Evolutionary conservation across 2,888 invertebrate species (phyloP).

Genomic region (Campaea margaritaria): DNA sequence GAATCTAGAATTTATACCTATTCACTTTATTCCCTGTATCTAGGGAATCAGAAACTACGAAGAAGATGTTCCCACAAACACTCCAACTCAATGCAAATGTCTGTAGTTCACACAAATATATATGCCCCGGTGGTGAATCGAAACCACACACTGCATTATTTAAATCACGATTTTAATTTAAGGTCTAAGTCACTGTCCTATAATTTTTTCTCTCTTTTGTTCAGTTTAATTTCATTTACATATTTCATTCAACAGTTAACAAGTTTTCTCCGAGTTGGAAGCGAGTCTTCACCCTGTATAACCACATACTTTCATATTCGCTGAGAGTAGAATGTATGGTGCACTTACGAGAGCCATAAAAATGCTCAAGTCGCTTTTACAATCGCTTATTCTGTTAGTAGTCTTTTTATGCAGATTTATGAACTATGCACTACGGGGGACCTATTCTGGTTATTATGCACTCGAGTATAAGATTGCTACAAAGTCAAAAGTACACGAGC

Average conservation of each 20-base stretch:
- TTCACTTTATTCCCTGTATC: too few relatives aligned
- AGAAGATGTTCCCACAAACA: too few relatives aligned
- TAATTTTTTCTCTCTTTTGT: not conserved
- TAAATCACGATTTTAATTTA: too few relatives aligned
- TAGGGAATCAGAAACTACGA: too few relatives aligned
- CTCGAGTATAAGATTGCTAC: not conserved
- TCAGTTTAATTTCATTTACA: not conserved
- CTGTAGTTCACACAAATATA: too few relatives aligned
- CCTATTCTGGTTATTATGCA: too few relatives aligned
- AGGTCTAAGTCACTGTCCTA: too few relatives aligned
- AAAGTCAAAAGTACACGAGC: constrained; percentile 1
- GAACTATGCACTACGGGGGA: not conserved
- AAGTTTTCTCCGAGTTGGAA: not conserved
- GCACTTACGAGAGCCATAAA: constrained; percentile 22
- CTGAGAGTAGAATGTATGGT: constrained; percentile 13
- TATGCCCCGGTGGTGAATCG: too few relatives aligned
- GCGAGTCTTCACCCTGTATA: constrained; percentile 5
- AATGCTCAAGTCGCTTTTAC: constrained; percentile 18
- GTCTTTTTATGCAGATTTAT: constrained; percentile 21
- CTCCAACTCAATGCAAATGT: too few relatives aligned
- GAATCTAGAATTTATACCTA: too few relatives aligned
- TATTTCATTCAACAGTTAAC: not conserved
- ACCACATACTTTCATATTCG: constrained; percentile 15
- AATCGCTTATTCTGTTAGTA: constrained; percentile 25
- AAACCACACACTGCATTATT: too few relatives aligned